phyloP scores from a whole-genome alignment of 2,797 vertebrate species.

The Podargus strigoides region DNA sequence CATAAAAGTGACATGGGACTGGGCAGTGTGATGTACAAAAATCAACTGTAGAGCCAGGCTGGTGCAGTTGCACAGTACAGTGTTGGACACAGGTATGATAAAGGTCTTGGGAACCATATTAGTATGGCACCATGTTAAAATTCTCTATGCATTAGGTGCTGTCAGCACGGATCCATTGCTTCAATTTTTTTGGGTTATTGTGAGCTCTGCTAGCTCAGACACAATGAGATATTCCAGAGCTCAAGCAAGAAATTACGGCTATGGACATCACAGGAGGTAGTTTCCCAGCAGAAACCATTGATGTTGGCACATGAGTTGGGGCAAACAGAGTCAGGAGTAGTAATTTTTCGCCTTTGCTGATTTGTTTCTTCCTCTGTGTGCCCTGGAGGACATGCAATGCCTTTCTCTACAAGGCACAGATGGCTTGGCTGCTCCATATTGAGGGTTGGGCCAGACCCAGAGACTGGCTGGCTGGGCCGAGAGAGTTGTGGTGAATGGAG shows the following conservation, averaged over 20 bases:
- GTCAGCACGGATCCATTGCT: not conserved
- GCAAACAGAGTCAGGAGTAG: not conserved
- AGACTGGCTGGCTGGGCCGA: too few species aligned
- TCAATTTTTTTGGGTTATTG: not conserved
- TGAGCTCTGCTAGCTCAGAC: not conserved
- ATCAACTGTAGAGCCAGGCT: not conserved
- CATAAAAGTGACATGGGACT: not conserved
- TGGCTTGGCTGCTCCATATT: not conserved
- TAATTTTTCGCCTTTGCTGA: not conserved
- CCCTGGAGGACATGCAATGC: not conserved
- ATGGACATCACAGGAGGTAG: not conserved
- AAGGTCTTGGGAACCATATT: not conserved
- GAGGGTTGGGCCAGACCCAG: too few species aligned
- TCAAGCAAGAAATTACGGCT: not conserved
- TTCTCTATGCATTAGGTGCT: not conserved
- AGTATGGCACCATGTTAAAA: not conserved
- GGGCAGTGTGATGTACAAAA: not conserved
- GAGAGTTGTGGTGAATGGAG: too few species aligned
- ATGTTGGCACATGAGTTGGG: accelerated
- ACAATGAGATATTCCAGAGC: not conserved
- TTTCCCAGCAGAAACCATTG: not conserved
- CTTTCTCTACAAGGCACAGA: not conserved
- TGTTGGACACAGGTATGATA: not conserved
- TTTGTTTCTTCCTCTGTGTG: not conserved
- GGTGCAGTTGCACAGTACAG: not conserved